A percentile compares a stretch with the other conserved stretches of the same genome.
These are phyloP conservation scores for Catharus fuscescens DNA, from an alignment of 2,113 vertebrate genomes.

Conservation along the genomic window DNA sequence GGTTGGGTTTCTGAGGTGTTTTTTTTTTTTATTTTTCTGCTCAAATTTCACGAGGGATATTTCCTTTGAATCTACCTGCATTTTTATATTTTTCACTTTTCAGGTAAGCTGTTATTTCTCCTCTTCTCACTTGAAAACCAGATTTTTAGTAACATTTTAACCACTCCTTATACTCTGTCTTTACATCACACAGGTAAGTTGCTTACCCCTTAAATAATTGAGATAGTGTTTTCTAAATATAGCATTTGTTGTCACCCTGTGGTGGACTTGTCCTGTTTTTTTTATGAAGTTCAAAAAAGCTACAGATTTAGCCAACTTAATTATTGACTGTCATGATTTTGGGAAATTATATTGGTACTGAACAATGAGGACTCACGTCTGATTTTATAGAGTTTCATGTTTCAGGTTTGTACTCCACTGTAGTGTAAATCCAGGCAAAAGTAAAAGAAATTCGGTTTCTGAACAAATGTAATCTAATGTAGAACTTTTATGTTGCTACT, in stretches of 20 bases:
- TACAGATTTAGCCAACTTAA: not conserved
- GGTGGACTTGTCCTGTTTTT: not conserved
- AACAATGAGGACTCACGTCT: not conserved
- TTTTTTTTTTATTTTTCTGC: not conserved
- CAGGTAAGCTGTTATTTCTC: not conserved
- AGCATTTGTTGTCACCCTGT: not conserved
- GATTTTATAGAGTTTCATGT: not conserved
- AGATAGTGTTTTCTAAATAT: not conserved
- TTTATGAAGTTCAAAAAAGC: not conserved
- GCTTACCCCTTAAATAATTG: not conserved
- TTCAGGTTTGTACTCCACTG: not conserved
- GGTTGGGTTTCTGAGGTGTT: not conserved
- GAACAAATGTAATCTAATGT: not conserved
- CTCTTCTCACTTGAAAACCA: not conserved
- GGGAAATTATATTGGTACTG: not conserved
- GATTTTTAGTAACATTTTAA: not conserved
- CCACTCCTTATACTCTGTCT: not conserved
- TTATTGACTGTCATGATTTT: not conserved
- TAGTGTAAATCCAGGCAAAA: not conserved
- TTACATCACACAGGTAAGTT: not conserved
- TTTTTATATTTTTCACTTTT: not conserved
- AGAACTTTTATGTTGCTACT: not conserved
- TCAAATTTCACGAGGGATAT: accelerated
- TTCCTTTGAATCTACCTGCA: not conserved
- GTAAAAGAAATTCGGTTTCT: not conserved